Base-by-base conservation (phyloP, 2,888 invertebrate species). In the Baccha elongata region DNA sequence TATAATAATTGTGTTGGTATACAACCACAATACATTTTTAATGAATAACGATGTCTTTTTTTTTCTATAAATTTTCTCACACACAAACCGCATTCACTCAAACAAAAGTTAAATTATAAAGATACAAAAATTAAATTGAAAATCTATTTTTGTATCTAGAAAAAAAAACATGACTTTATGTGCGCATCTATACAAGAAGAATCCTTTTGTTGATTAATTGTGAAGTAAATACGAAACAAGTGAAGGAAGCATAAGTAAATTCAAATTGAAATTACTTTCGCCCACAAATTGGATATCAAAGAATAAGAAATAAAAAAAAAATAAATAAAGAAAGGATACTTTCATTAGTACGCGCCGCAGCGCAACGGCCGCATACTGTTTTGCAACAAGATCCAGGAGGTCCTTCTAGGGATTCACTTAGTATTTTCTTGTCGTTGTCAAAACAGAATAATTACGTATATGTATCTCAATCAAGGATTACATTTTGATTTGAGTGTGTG, bases 191-290 rank as follows among this genome's bases (percentile, higher is more conserved):
- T n/a, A n/a, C n/a, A n/a, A n/a, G n/a, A 44, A 50, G 64, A 53
- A 72, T 71, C 69, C 69, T 69, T 69, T 42, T 48, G 23, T 50
- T 69, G 75, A 71, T 71, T 74, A 64, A 74, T 74, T 32, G 29
- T 8, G 32, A 11, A 44, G n/a, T n/a, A 58, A 42, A 50, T 7
- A 13, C 3, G 32, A 29, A 48, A 32, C 29, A 40, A 68, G 35
- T 46, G 21, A 50, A 23, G 13, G 23, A 26, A 13, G 35, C 21
- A 29, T 8, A 3, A 26, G 32, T 15, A 50, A 50, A 55, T 73
- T 21, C 10, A 44, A 69, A 65, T 60, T 35, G 37, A 48, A 44
- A 62, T 71, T 32, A 65, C 40, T 60, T 60, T 53, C 75, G 67
- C 71, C 71, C 76, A 76, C 71, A 26, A 32, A 15, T 15, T 15